These are phyloP conservation scores for Neuroscelio doddi DNA, from an alignment of 2,888 invertebrate genomes.

Conservation along the genomic window DNA sequence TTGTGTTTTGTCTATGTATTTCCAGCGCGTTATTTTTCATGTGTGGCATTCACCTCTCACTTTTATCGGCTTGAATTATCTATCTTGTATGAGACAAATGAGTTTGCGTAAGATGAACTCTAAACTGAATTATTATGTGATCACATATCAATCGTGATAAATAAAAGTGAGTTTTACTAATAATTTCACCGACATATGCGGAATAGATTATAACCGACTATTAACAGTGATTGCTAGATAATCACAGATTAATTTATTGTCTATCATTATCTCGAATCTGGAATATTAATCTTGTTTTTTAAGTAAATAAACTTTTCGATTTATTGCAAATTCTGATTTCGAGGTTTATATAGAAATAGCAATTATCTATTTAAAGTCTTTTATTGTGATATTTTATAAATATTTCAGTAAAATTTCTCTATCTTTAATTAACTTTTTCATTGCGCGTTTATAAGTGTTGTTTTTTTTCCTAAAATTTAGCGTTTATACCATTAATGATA, in stretches of 20 bases:
- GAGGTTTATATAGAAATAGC: too few relatives aligned
- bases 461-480: too few relatives aligned
- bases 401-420: too few relatives aligned
- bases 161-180: constrained; percentile 13
- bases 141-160: constrained; percentile 21
- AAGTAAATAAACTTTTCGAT: too few relatives aligned
- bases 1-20: constrained; percentile 1
- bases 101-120: constrained; percentile 37
- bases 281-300: constrained; percentile 19
- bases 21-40: neutral
- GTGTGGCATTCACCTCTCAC: constrained; percentile 24
- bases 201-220: too few relatives aligned
- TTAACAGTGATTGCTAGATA: constrained; percentile 26
- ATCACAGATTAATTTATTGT: constrained; percentile 22
- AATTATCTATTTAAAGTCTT: too few relatives aligned
- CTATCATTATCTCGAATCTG: constrained; percentile 7
- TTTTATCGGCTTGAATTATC: constrained; percentile 33
- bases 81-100: constrained; percentile 23
- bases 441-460: too few relatives aligned
- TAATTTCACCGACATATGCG: constrained; percentile 1
- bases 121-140: constrained; percentile 22
- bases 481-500: too few relatives aligned
- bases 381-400: too few relatives aligned
- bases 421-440: too few relatives aligned
- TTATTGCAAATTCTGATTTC: too few relatives aligned